Evolutionary conservation across 2,113 vertebrate genomes (phyloP).

Genomic region (Myanophis thanlyinensis): DNA sequence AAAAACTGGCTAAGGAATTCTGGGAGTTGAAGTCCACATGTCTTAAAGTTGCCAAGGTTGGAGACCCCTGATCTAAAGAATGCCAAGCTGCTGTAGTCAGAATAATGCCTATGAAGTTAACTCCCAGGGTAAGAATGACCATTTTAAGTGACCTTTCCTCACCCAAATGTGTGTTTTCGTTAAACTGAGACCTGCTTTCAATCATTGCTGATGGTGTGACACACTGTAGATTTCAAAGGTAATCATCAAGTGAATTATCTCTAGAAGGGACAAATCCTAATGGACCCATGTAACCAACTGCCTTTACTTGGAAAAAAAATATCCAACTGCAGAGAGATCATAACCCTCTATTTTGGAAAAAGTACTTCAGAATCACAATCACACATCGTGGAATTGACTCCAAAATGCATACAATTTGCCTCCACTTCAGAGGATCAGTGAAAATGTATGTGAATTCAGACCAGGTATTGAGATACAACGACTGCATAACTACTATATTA

Average conservation of each 20-base stretch:
- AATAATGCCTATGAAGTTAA: neutral
- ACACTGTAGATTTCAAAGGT: no score
- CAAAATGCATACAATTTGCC: neutral
- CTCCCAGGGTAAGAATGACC: neutral
- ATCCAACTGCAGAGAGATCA: neutral
- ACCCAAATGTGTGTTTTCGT: neutral
- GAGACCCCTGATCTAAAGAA: neutral
- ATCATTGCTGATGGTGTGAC: no score
- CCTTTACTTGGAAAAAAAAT: no score
- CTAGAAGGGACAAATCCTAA: no score
- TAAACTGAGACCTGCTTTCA: neutral
- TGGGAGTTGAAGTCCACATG: neutral
- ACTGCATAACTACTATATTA: neutral
- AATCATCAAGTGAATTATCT: no score
- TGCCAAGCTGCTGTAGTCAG: neutral
- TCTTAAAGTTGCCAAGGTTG: no score
- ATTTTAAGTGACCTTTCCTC: neutral
- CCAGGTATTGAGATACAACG: neutral
- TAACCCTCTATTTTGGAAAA: neutral
- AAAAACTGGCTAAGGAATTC: neutral
- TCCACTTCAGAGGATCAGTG: neutral
- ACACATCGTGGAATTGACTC: neutral
- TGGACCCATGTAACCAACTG: no score
- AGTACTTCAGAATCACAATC: neutral
- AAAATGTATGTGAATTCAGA: neutral